phyloP scores from a whole-genome alignment of 2,888 invertebrate species.

The Heliconius cydno region DNA sequence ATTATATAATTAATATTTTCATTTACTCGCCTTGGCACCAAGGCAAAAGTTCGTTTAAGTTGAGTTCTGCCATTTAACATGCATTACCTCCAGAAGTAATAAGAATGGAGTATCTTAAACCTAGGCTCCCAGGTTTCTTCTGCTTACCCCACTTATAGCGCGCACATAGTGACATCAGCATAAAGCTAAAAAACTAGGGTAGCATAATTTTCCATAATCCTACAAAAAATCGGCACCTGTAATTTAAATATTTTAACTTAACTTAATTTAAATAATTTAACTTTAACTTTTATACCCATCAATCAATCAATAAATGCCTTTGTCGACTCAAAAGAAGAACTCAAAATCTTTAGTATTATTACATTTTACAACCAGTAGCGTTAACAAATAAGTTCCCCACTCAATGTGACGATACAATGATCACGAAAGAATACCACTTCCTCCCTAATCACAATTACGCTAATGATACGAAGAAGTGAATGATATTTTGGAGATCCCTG shows the following conservation, averaged over 20 bases:
- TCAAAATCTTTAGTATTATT: background rate
- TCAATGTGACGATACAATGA: conserved; percentile 53
- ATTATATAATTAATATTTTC: too few species aligned
- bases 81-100: too few species aligned
- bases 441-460: conserved; percentile 47
- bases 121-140: too few species aligned
- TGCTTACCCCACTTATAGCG: too few species aligned
- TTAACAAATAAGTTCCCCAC: conserved; percentile 23
- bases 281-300: background rate
- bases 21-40: too few species aligned
- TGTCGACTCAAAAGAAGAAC: background rate
- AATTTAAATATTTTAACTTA: background rate
- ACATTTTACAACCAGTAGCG: conserved; percentile 30
- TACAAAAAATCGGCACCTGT: background rate
- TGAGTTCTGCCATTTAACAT: too few species aligned
- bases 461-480: conserved; percentile 45
- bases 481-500: conserved; percentile 16
- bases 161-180: too few species aligned
- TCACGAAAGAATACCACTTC: conserved; percentile 54
- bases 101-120: too few species aligned
- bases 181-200: too few species aligned
- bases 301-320: conserved; percentile 8
- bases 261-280: too few species aligned
- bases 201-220: too few species aligned
- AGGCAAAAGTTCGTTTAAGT: too few species aligned